Percentiles rank a stretch among this genome's conserved stretches.
Evolutionary conservation across 2,113 vertebrate genomes (phyloP).

Genomic region (Ramphastos sulfuratus): DNA sequence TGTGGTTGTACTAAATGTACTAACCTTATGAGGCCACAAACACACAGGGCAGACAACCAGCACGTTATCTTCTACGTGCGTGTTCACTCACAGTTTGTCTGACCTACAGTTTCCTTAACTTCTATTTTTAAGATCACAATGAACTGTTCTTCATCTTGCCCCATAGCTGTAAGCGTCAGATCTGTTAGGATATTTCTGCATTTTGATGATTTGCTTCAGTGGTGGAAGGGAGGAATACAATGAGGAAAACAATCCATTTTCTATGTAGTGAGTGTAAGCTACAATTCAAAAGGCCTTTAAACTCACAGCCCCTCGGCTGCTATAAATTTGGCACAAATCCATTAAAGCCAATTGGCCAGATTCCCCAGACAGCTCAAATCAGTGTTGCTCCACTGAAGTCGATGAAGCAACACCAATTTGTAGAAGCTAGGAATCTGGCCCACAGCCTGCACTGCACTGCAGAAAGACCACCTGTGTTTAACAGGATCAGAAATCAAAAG

Average conservation of each 20-base stretch:
- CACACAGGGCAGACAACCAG: neutral
- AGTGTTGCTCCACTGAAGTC: neutral
- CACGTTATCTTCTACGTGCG: neutral
- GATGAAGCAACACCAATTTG: neutral
- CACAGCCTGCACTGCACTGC: neutral
- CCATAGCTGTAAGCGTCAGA: neutral
- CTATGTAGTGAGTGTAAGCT: neutral
- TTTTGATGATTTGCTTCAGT: neutral
- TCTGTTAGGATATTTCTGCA: neutral
- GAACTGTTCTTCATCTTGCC: neutral
- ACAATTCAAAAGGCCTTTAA: neutral
- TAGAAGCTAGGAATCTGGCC: neutral
- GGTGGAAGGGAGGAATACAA: neutral
- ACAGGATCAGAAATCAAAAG: neutral
- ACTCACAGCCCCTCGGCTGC: neutral
- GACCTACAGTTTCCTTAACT: neutral
- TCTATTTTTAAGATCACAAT: neutral
- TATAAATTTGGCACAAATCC: neutral
- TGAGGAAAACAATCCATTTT: neutral
- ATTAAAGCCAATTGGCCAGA: neutral
- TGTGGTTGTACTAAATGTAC: neutral
- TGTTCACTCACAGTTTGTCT: neutral
- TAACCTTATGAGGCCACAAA: neutral
- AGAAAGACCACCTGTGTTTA: slow-evolving; percentile 3
- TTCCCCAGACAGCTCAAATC: neutral